Conservation (phyloP, 2,797 vertebrate species). For the Synaphobranchus kaupii region DNA sequence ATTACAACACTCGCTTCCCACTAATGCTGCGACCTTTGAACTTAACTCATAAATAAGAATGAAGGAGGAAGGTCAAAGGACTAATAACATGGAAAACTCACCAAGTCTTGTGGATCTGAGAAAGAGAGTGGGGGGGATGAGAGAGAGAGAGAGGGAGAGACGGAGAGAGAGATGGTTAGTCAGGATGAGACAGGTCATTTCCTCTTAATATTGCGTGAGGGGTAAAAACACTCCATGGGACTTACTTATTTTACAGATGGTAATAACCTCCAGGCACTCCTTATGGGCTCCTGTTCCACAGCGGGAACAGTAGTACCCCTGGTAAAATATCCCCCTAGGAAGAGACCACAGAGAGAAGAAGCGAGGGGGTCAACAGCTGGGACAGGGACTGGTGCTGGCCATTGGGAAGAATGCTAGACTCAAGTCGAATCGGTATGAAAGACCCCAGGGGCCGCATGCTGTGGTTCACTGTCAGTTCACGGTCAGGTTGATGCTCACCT, state of each 20-base stretch:
- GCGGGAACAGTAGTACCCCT: conserved; percentile 92
- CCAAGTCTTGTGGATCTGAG: conserved; percentile 78
- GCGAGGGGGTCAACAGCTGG: not conserved
- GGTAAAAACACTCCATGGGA: conserved; percentile 37
- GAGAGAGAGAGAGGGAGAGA: conserved; percentile 56
- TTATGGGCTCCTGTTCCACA: conserved; percentile 95
- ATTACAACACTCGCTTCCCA: not conserved
- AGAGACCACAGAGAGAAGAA: not conserved
- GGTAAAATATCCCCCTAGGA: conserved; percentile 93
- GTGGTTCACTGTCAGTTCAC: too few species aligned
- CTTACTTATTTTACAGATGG: conserved; percentile 95
- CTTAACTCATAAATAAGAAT: not conserved
- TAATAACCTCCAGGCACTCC: conserved; percentile 93
- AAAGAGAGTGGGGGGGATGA: conserved; percentile 50
- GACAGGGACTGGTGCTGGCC: conserved; percentile 51
- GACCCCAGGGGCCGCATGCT: too few species aligned
- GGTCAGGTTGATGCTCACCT: conserved; percentile 71
- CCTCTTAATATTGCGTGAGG: not conserved
- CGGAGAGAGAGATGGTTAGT: conserved; percentile 23
- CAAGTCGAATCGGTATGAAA: conserved; percentile 30
- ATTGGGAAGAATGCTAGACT: conserved; percentile 55
- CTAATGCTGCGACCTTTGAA: conserved; percentile 15
- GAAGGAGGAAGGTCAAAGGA: not conserved
- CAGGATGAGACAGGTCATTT: not conserved
- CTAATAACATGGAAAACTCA: conserved; percentile 60